These are phyloP conservation scores for Terrapene triunguis DNA, from an alignment of 2,113 vertebrate species.

Conservation along the genomic window DNA sequence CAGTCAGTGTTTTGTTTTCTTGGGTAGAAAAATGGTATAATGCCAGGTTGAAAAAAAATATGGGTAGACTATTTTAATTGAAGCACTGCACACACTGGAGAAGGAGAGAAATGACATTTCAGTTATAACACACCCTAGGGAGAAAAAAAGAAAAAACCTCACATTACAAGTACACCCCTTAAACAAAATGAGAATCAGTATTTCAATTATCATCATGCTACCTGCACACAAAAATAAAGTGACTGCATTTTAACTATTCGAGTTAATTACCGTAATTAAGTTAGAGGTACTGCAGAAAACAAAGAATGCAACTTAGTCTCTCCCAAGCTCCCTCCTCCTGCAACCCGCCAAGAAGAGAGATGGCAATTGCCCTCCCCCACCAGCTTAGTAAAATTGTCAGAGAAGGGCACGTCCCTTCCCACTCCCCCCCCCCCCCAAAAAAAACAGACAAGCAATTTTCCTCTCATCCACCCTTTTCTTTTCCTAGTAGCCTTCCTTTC, in stretches of 20 bases:
- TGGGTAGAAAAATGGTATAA: conserved; percentile 8
- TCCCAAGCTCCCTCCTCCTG: not conserved
- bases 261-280: conserved; percentile 18
- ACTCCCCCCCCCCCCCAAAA: not conserved
- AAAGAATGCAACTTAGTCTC: not conserved
- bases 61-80: conserved; percentile 18
- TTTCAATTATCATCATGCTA: not conserved
- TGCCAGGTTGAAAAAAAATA: conserved; percentile 6
- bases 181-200: conserved; percentile 7
- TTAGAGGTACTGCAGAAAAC: not conserved
- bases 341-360: not conserved
- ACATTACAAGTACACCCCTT: not conserved
- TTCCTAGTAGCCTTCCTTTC: not conserved
- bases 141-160: not conserved
- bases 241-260: conserved; percentile 31
- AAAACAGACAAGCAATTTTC: not conserved
- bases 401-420: rapidly evolving
- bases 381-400: rapidly evolving
- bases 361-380: not conserved
- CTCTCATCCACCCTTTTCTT: not conserved
- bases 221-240: conserved; percentile 50
- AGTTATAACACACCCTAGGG: conserved; percentile 30
- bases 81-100: not conserved
- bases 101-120: conserved; percentile 41
- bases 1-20: conserved; percentile 35